A percentile compares a stretch with the other conserved stretches of the same genome.
Evolutionary conservation across 2,797 vertebrate genomes (phyloP).

Genomic region (Parauchenoglanis punctatus): DNA sequence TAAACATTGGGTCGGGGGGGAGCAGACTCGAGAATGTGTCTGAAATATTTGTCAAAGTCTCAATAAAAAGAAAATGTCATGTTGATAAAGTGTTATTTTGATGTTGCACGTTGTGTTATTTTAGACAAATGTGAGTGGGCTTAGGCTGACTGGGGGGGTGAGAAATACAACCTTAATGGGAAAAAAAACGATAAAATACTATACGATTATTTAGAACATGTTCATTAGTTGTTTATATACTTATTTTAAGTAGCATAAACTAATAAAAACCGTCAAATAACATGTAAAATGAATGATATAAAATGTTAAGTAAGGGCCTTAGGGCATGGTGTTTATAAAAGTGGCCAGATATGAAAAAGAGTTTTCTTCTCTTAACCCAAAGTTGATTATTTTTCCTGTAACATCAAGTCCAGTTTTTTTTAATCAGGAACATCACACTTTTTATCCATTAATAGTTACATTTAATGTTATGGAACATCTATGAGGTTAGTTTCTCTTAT

Average conservation of each 20-base stretch:
- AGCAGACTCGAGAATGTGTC: constrained; percentile 55
- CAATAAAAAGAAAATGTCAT: constrained; percentile 58
- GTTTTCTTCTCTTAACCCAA: background rate
- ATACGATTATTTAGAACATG: background rate
- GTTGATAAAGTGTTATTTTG: constrained; percentile 7
- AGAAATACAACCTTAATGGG: background rate
- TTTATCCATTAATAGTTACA: background rate
- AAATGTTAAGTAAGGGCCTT: background rate
- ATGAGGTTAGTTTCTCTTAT: background rate
- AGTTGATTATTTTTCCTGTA: background rate
- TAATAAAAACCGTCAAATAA: background rate
- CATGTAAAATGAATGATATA: background rate
- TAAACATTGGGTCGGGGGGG: constrained; percentile 30
- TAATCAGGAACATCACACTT: background rate
- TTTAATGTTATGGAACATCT: background rate
- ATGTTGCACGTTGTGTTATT: constrained; percentile 6
- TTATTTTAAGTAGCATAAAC: background rate
- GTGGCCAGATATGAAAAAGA: background rate
- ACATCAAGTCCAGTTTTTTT: background rate
- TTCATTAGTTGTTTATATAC: background rate
- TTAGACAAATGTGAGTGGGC: background rate
- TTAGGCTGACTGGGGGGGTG: background rate
- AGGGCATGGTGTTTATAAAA: too few relatives aligned
- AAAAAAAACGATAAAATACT: background rate
- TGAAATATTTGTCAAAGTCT: constrained; percentile 57